Evolutionary conservation across 2,888 invertebrate genomes (phyloP).

Genomic region (Bombylius major): DNA sequence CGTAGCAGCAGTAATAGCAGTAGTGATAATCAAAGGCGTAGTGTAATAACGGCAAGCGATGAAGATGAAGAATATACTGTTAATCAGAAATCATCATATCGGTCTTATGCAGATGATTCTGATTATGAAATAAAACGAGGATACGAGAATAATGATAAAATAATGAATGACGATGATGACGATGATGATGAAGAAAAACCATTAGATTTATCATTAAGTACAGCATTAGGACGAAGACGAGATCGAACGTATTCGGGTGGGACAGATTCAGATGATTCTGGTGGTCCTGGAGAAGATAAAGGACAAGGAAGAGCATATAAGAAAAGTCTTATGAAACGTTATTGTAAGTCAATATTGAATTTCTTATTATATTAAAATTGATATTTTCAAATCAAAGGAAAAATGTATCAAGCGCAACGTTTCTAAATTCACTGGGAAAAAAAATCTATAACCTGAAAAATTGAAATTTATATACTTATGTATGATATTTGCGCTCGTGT

Average conservation of each 20-base stretch:
- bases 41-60: conserved; percentile 5
- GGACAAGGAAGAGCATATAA: conserved; percentile 59
- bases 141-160: neutral
- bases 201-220: conserved; percentile 60
- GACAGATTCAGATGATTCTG: conserved; percentile 71
- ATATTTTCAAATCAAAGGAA: too few species aligned
- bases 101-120: conserved; percentile 4
- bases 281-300: conserved; percentile 38
- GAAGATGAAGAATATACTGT: conserved; percentile 11
- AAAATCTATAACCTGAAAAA: too few species aligned
- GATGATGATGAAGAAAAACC: conserved; percentile 52
- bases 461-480: too few species aligned
- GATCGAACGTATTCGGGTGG: conserved; percentile 58
- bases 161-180: conserved; percentile 9
- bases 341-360: conserved; percentile 58
- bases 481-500: too few species aligned
- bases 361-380: too few species aligned
- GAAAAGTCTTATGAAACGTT: conserved; percentile 86
- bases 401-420: too few species aligned
- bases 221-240: conserved; percentile 27
- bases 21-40: neutral
- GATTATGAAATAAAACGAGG: conserved; percentile 4
- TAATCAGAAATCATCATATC: neutral
- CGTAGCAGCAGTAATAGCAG: neutral
- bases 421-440: too few species aligned